Evolutionary conservation across 2,797 vertebrate genomes (phyloP), one percentile per base, ranked within the genome.

Genomic region (Sebastes kiyomatsui): DNA sequence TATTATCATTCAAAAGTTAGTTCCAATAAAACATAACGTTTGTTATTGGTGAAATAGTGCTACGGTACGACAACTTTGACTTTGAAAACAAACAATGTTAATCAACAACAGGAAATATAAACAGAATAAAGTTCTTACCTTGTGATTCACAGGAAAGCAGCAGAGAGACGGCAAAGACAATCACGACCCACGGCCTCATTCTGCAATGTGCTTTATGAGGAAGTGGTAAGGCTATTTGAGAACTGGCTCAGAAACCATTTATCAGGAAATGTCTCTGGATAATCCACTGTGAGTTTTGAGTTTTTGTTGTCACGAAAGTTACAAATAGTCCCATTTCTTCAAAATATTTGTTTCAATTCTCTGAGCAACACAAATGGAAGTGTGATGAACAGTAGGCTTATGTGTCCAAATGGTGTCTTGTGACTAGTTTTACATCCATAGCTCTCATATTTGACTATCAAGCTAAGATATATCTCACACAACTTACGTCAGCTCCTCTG

Each of bases 241-340:
- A 16, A 5, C 13, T 0, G 2, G 4, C 16, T 6, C 1, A 20
- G 9, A 0, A 25, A 25, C 5, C 1, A 25, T 25, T 12, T 6
- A 9, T 52, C 20, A n/a, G 20, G 49, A 2, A 52, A n/a, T 52
- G 13, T 14, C 3, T 13, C 14, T 1, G 3, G 3, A 46, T 0
- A 7, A 35, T 35, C 33, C 33, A 12, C 33, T 35, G 11, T 35
- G 33, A 35, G 33, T 12, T 0, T 35, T 7, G 2, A 54, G 8
- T n/a, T 54, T n/a, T 52, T n/a, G 7, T 14, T n/a, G 49, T 9
- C 18, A 52, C 2, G 1, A 52, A 20, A n/a, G 20, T n/a, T 52
- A 8, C 20, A 10, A n/a, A 52, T n/a, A 52, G 2, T 52, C 20
- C 20, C 0, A 52, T 16, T 46, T n/a, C 18, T 4, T 52, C 3